A percentile compares a stretch with the other conserved stretches of the same genome.
These are phyloP conservation scores for Steromphala cineraria DNA, from an alignment of 2,888 invertebrate genomes.

Conservation along the genomic window DNA sequence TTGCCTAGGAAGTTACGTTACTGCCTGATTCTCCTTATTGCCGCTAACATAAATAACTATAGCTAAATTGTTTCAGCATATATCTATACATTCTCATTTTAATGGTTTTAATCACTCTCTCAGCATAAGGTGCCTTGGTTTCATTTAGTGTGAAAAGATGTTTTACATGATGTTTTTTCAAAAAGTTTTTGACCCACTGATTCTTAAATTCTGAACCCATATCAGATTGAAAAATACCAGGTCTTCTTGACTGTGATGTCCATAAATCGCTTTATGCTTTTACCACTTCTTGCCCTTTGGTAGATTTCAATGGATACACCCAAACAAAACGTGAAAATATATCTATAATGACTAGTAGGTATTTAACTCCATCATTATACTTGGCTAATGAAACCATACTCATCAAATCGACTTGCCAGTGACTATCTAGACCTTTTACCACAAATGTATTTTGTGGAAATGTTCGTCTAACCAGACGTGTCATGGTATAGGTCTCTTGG, in stretches of 20 bases:
- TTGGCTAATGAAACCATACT: background rate
- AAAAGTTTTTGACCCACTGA: background rate
- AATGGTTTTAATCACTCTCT: conserved; percentile 37
- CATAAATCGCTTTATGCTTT: background rate
- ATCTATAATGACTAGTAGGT: background rate
- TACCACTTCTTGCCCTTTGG: background rate
- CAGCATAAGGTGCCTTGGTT: conserved; percentile 33
- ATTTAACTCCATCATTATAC: background rate
- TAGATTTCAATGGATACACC: background rate
- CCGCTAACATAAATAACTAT: too few relatives aligned
- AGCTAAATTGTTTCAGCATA: conserved; percentile 29
- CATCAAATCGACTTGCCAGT: conserved; percentile 8
- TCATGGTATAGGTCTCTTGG: conserved; percentile 12
- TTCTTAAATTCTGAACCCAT: background rate
- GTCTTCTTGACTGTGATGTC: too few relatives aligned
- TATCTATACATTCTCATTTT: conserved; percentile 33
- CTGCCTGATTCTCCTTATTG: too few relatives aligned
- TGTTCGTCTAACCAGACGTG: background rate
- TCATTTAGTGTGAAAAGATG: conserved; percentile 31
- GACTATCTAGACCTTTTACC: conserved; percentile 3
- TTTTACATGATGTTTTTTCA: conserved; percentile 16
- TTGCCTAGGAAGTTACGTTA: too few relatives aligned
- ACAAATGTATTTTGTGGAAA: background rate
- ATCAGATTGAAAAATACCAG: background rate
- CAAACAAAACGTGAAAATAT: background rate